Evolutionary conservation across 2,797 vertebrate species (phyloP).

Genomic region (Prunella strophiata): DNA sequence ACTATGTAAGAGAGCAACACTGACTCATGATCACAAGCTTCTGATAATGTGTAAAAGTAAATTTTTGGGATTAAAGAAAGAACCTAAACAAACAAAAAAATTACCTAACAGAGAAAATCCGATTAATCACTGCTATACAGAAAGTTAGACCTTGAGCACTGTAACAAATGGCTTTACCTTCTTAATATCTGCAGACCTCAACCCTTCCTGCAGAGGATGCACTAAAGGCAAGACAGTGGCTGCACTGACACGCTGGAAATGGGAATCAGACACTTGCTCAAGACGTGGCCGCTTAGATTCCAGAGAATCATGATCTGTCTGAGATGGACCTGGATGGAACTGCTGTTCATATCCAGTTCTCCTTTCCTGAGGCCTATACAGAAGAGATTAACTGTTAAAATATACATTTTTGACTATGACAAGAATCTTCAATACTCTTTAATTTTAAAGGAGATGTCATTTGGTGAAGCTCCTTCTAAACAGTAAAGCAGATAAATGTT

Average conservation of each 20-base stretch:
- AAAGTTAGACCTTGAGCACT: neutral
- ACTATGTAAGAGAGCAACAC: neutral
- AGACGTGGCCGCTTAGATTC: conserved; percentile 93
- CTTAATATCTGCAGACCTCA: conserved; percentile 89
- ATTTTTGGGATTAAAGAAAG: neutral
- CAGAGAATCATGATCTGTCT: conserved; percentile 88
- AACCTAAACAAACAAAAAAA: neutral
- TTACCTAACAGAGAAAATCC: neutral
- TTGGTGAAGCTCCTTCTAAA: neutral
- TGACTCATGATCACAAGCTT: neutral
- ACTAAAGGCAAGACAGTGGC: conserved; percentile 85
- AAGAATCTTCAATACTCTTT: neutral
- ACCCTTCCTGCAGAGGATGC: conserved; percentile 87
- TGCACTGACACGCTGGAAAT: conserved; percentile 85
- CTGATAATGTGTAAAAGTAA: neutral
- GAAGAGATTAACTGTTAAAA: neutral
- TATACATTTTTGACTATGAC: accelerated
- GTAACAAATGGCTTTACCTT: conserved; percentile 82
- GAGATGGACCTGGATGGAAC: conserved; percentile 85
- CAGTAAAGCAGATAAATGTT: neutral
- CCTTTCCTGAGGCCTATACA: conserved; percentile 91
- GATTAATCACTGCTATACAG: accelerated
- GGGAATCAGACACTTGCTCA: conserved; percentile 88
- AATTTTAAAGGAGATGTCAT: neutral
- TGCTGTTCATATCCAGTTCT: conserved; percentile 93